Evolutionary conservation across 92 coral and sea anemone genomes (phyloP), one percentile per base, ranked within the genome.

Genomic region (Porites divaricata): DNA sequence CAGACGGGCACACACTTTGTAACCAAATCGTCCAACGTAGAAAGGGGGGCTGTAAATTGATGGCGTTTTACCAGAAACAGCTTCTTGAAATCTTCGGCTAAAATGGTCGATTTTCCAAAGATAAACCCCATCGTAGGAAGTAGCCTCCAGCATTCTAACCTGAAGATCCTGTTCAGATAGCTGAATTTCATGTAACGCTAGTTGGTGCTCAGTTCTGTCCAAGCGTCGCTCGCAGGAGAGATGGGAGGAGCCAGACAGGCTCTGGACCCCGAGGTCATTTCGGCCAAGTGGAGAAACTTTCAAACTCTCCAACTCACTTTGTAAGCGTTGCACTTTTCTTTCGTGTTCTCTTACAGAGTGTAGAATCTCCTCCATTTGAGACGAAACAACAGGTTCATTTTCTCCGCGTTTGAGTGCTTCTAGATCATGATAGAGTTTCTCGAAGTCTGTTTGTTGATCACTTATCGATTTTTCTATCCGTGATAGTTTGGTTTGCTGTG

Each of bases 31-130:
- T 41, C 98, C 98, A 76, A 93, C 93, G n/a, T n/a, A n/a, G n/a
- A n/a, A n/a, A n/a, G n/a, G n/a, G n/a, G n/a, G n/a, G n/a, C n/a
- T n/a, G n/a, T 92, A 96, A 70, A 94, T 85, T 23, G 98, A 96
- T 19, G 89, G 83, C 0, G 94, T 92, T 74, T 86, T 92, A 3
- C 93, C 95, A 56, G 87, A 77, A 45, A 81, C 78, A 28, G 96
- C 93, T 13, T 94, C 98, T 13, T 90, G 94, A 52, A 85, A 76
- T 64, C 95, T 85, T 28, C 96, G 87, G 51, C 85, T 72, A 81
- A 86, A 87, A n/a, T 94, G 95, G 67, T 94, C 93, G 50, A 96
- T 96, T 68, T 96, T 96, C 98, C 98, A 96, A 52, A 90, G 76
- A 84, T 77, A 95, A 12, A 81, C 78, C 4, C 98, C 97, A 74